phyloP scores from a whole-genome alignment of 2,888 invertebrate genomes.

The Trissolcus japonicus region DNA sequence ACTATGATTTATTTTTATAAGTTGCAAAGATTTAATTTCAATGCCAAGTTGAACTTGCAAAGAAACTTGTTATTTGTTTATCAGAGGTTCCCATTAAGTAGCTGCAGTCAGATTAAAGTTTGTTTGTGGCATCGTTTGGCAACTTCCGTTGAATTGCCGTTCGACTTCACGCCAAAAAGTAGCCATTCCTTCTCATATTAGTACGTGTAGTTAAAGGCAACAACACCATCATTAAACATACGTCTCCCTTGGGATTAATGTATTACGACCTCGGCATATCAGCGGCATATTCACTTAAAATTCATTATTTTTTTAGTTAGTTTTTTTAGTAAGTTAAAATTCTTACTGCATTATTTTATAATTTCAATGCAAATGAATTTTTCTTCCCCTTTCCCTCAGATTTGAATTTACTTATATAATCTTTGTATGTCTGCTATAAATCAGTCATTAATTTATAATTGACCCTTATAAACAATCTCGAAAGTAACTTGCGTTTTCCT shows the following conservation, averaged over 20 bases:
- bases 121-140: slow-evolving; percentile 17
- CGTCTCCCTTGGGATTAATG: slow-evolving; percentile 39
- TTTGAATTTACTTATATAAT: no score
- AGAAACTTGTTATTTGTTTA: slow-evolving; percentile 23
- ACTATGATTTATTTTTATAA: neutral
- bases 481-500: neutral
- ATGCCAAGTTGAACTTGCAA: slow-evolving; percentile 8
- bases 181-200: slow-evolving; percentile 41
- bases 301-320: slow-evolving; percentile 23
- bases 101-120: slow-evolving; percentile 35
- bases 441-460: no score
- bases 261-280: slow-evolving; percentile 29
- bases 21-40: neutral
- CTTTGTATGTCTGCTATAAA: no score
- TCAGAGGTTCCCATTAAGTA: slow-evolving; percentile 4
- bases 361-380: neutral
- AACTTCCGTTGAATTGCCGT: slow-evolving; percentile 36
- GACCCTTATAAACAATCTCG: no score
- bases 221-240: slow-evolving; percentile 32
- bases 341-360: neutral
- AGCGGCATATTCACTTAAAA: slow-evolving; percentile 37
- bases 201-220: slow-evolving; percentile 14
- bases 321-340: neutral
- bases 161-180: slow-evolving; percentile 13
- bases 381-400: neutral